A percentile compares a stretch with the other conserved stretches of the same genome.
Conservation (phyloP, 2,888 invertebrate species). For the Gortyna flavago region DNA sequence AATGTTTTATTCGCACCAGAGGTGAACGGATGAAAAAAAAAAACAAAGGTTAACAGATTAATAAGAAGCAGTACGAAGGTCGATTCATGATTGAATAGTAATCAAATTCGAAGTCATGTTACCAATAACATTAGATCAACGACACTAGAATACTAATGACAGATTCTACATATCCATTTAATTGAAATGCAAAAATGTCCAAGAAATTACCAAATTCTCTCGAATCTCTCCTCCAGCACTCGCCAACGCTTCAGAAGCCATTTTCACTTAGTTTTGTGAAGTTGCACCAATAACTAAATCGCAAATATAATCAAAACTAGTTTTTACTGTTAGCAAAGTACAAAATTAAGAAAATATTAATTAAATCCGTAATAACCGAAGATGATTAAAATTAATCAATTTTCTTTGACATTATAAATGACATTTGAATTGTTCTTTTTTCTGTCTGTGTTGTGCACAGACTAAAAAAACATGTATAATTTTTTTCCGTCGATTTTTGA, state of each 20-base stretch:
- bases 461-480: neutral
- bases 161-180: conserved; percentile 25
- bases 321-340: conserved; percentile 22
- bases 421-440: conserved; percentile 44
- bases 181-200: conserved; percentile 31
- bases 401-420: conserved; percentile 46
- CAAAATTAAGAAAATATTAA: conserved; percentile 41
- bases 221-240: conserved; percentile 80
- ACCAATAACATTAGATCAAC: conserved; percentile 30
- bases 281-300: conserved; percentile 15
- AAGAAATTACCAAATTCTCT: conserved; percentile 83
- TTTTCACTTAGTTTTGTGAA: conserved; percentile 63
- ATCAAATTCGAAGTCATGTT: conserved; percentile 28
- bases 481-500: neutral
- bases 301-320: conserved; percentile 23
- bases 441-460: conserved; percentile 23
- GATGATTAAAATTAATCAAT: conserved; percentile 57
- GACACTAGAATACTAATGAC: conserved; percentile 36
- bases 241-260: conserved; percentile 81
- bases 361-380: conserved; percentile 22
- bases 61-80: conserved; percentile 72
- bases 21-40: conserved; percentile 38
- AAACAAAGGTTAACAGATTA: conserved; percentile 37
- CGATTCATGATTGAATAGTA: conserved; percentile 61
- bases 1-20: neutral